A percentile compares a stretch with the other conserved stretches of the same genome.
Conservation (phyloP, 2,888 invertebrate genomes). For the Neoascia interrupta region DNA sequence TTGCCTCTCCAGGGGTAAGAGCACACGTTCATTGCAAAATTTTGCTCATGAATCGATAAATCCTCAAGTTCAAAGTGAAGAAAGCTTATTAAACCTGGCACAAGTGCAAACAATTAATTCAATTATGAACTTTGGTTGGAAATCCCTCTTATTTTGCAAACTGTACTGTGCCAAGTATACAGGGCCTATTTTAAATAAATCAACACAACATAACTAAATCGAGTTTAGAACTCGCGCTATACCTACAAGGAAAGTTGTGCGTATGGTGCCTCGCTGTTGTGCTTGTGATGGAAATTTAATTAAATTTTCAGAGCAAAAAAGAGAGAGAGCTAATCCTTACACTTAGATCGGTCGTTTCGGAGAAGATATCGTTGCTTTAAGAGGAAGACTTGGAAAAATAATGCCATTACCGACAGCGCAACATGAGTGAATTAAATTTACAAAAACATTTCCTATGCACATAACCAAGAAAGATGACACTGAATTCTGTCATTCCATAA, state of each 20-base stretch:
- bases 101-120: constrained; percentile 56
- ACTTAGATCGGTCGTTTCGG: background rate
- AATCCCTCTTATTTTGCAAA: background rate
- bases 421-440: constrained; percentile 6
- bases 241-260: background rate
- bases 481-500: constrained; percentile 1
- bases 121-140: constrained; percentile 51
- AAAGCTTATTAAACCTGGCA: constrained; percentile 27
- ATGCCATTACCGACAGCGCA: background rate
- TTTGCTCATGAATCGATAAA: constrained; percentile 37
- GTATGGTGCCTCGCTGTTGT: background rate
- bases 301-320: constrained; percentile 32
- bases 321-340: background rate
- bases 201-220: constrained; percentile 25
- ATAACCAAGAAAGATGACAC: background rate
- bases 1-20: background rate
- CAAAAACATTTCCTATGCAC: background rate
- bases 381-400: background rate
- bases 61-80: background rate
- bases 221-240: constrained; percentile 17
- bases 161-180: background rate
- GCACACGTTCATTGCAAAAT: constrained; percentile 3
- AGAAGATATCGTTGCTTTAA: too few species aligned
- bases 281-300: constrained; percentile 52
- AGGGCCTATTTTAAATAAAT: constrained; percentile 18